A percentile compares a stretch with the other conserved stretches of the same genome.
Evolutionary conservation across 2,113 vertebrate genomes (phyloP).

Genomic region (Panurus biarmicus): DNA sequence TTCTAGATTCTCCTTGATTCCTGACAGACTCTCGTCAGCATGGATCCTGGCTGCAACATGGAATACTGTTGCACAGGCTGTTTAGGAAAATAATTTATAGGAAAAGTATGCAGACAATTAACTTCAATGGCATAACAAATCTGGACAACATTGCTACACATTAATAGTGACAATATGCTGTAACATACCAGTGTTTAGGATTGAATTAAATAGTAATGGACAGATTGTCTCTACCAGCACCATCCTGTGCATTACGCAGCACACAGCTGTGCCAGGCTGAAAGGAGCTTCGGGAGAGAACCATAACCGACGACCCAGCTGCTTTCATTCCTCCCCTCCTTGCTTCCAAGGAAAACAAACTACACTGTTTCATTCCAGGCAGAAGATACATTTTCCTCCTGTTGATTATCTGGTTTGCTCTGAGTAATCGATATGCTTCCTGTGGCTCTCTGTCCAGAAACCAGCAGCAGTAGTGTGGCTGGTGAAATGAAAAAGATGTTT

Average conservation of each 20-base stretch:
- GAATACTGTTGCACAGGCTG: neutral
- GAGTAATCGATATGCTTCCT: neutral
- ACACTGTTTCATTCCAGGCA: neutral
- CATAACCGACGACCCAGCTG: neutral
- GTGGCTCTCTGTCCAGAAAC: neutral
- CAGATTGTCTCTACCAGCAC: constrained; percentile 15
- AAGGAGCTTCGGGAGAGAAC: neutral
- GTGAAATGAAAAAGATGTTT: neutral
- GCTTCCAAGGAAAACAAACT: neutral
- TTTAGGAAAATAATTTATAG: constrained; percentile 12
- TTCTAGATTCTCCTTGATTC: neutral
- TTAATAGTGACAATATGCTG: constrained; percentile 27
- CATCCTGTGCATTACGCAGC: neutral
- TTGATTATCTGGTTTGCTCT: neutral
- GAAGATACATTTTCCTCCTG: neutral
- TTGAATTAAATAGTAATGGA: constrained; percentile 12
- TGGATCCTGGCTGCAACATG: neutral
- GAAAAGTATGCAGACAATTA: constrained; percentile 8
- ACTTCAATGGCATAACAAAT: constrained; percentile 23
- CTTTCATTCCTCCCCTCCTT: neutral
- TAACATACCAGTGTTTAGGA: neutral
- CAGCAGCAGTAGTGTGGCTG: neutral
- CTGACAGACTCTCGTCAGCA: neutral
- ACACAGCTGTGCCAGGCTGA: neutral
- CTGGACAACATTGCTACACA: neutral